phyloP scores from a whole-genome alignment of 2,113 vertebrate species.

The Laticauda laticaudata region DNA sequence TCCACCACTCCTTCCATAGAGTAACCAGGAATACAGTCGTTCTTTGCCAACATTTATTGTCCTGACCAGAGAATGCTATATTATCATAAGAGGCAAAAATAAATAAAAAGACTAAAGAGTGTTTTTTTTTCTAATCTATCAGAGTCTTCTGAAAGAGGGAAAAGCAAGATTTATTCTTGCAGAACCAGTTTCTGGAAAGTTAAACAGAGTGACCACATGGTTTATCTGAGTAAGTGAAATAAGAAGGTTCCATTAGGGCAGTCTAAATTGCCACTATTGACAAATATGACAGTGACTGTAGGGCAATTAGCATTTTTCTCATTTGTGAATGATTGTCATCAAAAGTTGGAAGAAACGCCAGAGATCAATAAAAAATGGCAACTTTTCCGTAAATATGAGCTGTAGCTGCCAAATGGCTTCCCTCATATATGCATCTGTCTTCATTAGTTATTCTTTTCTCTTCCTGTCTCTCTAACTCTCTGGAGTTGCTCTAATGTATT shows the following conservation, averaged over 20 bases:
- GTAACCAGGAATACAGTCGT: not conserved
- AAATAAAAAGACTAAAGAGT: not conserved
- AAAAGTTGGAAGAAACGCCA: not conserved
- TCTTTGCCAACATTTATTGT: not conserved
- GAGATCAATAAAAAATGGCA: slow-evolving; percentile 16
- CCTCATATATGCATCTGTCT: not conserved
- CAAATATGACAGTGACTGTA: not conserved
- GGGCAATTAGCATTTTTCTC: not conserved
- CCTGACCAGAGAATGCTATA: not conserved
- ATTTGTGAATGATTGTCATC: slow-evolving; percentile 8
- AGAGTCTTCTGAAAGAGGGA: not conserved
- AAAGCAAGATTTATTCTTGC: slow-evolving; percentile 15
- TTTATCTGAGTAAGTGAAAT: slow-evolving; percentile 33
- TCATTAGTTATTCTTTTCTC: not conserved
- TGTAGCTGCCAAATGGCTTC: not conserved
- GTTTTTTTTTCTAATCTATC: not conserved
- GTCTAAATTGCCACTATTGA: slow-evolving; percentile 17
- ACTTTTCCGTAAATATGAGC: not conserved
- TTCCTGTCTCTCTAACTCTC: not conserved
- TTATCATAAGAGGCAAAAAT: not conserved
- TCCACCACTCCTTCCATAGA: not conserved
- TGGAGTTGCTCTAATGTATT: slow-evolving; percentile 22
- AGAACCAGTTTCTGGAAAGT: not conserved
- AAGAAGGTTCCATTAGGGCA: slow-evolving; percentile 18
- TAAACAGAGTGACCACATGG: slow-evolving; percentile 16